phyloP scores from a whole-genome alignment of 2,888 invertebrate species.

The Gisinianus flammeolus region DNA sequence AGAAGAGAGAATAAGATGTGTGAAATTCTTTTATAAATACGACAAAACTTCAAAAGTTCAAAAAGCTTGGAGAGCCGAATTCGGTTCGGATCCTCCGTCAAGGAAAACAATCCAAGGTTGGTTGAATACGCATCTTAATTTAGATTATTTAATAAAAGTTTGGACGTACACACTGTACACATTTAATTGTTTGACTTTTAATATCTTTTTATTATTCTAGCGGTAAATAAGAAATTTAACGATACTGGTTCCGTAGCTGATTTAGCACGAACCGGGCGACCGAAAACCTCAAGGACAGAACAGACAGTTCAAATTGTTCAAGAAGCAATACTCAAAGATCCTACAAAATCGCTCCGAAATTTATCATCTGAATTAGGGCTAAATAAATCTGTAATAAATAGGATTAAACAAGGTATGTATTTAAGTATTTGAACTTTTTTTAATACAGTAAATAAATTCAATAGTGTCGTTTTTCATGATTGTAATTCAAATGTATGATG shows the following conservation, averaged over 20 bases:
- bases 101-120: not conserved
- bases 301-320: conserved; percentile 51
- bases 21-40: conserved; percentile 51
- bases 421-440: no score
- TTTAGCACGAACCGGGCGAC: conserved; percentile 50
- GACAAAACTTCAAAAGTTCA: conserved; percentile 46
- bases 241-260: conserved; percentile 55
- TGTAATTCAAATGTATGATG: no score
- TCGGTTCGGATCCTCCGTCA: conserved; percentile 52
- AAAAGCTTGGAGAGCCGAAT: conserved; percentile 51
- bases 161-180: not conserved
- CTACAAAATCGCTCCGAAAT: conserved; percentile 50
- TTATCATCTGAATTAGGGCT: conserved; percentile 52
- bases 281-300: conserved; percentile 51
- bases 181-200: not conserved
- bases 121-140: not conserved
- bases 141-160: not conserved
- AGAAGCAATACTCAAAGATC: conserved; percentile 52
- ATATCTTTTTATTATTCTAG: not conserved
- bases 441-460: no score
- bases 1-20: conserved; percentile 44
- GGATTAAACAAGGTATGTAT: conserved; percentile 52
- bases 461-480: no score
- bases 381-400: conserved; percentile 54
- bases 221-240: conserved; percentile 55